phyloP scores from a whole-genome alignment of 2,113 vertebrate genomes.

The Genyomyrus donnyi region DNA sequence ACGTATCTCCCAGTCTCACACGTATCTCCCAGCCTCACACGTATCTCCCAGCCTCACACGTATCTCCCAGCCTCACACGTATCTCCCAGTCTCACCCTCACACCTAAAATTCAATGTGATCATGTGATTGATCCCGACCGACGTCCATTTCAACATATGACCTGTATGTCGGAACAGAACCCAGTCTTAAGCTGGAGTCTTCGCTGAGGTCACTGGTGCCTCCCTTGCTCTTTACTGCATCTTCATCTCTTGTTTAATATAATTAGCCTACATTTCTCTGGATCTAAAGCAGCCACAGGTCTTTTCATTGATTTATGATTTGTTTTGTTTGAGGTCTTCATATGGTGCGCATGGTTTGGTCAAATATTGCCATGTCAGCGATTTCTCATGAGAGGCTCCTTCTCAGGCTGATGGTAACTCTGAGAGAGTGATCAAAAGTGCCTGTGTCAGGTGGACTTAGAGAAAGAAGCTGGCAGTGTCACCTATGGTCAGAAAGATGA shows the following conservation, averaged over 20 bases:
- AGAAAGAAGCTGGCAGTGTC: neutral
- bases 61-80: no score
- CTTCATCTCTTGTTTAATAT: neutral
- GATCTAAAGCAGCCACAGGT: neutral
- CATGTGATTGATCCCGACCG: neutral
- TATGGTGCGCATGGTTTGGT: neutral
- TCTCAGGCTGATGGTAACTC: neutral
- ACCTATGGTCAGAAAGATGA: neutral
- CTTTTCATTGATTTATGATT: neutral
- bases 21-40: neutral
- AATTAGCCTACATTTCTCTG: neutral
- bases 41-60: neutral
- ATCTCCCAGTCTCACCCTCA: neutral
- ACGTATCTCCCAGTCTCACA: neutral
- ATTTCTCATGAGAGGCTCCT: neutral
- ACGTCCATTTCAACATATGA: neutral
- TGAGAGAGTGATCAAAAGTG: neutral
- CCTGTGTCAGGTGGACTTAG: neutral
- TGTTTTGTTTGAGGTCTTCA: neutral
- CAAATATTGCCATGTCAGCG: neutral
- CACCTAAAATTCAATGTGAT: neutral
- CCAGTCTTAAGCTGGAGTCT: neutral
- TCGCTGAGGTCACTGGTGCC: neutral
- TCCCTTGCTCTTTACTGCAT: neutral
- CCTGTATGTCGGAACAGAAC: neutral